Conservation (phyloP, 2,113 vertebrate species). For the Zosterops borbonicus region DNA sequence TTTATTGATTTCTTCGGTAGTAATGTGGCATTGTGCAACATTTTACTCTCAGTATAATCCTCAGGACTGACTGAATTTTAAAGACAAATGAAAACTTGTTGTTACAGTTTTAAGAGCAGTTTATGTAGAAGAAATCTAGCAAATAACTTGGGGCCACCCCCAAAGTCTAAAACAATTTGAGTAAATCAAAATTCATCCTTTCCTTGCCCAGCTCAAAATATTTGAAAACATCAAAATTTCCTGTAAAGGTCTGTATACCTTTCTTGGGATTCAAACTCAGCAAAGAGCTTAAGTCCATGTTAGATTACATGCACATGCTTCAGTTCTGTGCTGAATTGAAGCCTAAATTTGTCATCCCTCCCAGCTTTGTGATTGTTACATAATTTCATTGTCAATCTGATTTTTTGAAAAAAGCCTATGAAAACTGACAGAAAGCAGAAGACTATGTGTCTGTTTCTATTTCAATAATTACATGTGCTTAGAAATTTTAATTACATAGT, state of each 20-base stretch:
- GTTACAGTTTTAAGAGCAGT: neutral
- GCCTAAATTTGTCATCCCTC: neutral
- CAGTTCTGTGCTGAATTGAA: neutral
- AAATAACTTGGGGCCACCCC: neutral
- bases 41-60: neutral
- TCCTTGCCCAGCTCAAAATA: neutral
- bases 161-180: neutral
- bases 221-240: neutral
- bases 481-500: conserved; percentile 37
- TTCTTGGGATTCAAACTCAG: neutral
- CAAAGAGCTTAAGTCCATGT: neutral
- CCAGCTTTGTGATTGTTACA: neutral
- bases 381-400: neutral
- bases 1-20: neutral
- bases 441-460: neutral
- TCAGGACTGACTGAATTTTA: neutral
- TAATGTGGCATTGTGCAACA: neutral
- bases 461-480: conserved; percentile 27
- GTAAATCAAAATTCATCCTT: neutral
- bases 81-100: neutral
- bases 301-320: fast-evolving
- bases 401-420: neutral
- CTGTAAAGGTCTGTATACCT: neutral
- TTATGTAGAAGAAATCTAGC: neutral
- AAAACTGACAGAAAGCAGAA: neutral